Base-by-base conservation (phyloP, 2,888 invertebrate species). In the Myopa tessellatipennis region DNA sequence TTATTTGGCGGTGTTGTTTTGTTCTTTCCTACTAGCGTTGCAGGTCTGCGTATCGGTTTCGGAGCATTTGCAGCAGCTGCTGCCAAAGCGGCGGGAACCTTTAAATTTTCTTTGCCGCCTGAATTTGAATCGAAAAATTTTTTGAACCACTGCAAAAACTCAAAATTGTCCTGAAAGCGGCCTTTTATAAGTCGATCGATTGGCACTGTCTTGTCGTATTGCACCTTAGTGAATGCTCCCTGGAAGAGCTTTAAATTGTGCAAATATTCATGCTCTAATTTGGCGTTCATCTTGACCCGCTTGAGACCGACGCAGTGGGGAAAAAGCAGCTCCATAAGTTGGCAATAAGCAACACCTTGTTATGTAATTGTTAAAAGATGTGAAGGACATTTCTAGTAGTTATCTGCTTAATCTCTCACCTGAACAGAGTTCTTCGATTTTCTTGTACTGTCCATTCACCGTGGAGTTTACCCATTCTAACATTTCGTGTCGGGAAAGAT, bases 131-230 rank as follows among this genome's bases (percentile, higher is more conserved):
- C 98, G 91, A 97, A 99, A 91, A 99, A 98, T 90, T 98, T 98
- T 92, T 98, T 98, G 92, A 99, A 99, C 98, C 98, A 99, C 91
- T 99, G 98, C 85, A 99, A 93, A 91, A 98, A 98, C 90, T 99
- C 98, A 92, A 99, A 98, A 91, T 99, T 99, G 92, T 99, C 98
- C 92, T 98, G 98, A 91, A 99, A 99, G 84, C 97, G 94, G 87
- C 96, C 98, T 91, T 98, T 98, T 88, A 98, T 95, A 91, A 99
- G 92, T 70, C 86, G 87, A 80, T 90, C 89, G 76, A 89, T 87
- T 3, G 89, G 89, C 60, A 90, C 87, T 12, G 86, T 84, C 82
- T 99, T 99, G 89, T 99, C 99, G 83, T 99, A 96, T 85, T 94
- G 93, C 92, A 98, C 94, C 90, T 96, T 97, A 90, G 96, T 96